Evolutionary conservation across 2,888 invertebrate species (phyloP).

Genomic region (Taphrorychus bicolor): DNA sequence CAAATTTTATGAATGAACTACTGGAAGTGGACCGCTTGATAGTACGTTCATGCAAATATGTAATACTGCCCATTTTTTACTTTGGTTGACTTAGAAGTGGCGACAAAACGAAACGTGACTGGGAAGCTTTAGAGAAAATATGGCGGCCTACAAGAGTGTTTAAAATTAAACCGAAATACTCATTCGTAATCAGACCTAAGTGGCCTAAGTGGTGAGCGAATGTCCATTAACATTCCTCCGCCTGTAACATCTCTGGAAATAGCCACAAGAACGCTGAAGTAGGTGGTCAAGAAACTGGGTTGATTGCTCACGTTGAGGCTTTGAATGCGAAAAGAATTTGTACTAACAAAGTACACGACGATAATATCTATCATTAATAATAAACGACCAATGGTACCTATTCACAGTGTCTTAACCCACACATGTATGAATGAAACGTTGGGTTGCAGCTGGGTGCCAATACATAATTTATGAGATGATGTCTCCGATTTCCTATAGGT

Average conservation of each 20-base stretch:
- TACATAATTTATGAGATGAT: constrained; percentile 9
- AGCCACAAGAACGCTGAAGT: background rate
- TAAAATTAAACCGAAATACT: background rate
- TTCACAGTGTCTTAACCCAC: background rate
- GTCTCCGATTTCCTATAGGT: constrained; percentile 4
- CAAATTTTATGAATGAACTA: background rate
- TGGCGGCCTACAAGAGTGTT: too few species aligned
- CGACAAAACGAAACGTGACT: background rate
- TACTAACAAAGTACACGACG: too few species aligned
- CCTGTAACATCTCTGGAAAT: background rate
- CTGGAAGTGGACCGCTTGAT: background rate
- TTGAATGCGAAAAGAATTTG: too few species aligned
- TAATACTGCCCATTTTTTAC: background rate
- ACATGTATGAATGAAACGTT: background rate
- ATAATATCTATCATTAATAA: too few species aligned
- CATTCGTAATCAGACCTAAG: background rate
- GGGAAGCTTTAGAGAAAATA: background rate
- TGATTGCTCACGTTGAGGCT: background rate
- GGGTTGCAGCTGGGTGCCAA: constrained; percentile 2
- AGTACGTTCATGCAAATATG: background rate
- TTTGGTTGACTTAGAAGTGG: too few species aligned
- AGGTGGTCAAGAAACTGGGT: background rate
- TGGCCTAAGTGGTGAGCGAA: too few species aligned
- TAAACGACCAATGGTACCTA: too few species aligned
- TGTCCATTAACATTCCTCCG: background rate